phyloP scores from a whole-genome alignment of 2,113 vertebrate genomes.

The Bubalus kerabau region DNA sequence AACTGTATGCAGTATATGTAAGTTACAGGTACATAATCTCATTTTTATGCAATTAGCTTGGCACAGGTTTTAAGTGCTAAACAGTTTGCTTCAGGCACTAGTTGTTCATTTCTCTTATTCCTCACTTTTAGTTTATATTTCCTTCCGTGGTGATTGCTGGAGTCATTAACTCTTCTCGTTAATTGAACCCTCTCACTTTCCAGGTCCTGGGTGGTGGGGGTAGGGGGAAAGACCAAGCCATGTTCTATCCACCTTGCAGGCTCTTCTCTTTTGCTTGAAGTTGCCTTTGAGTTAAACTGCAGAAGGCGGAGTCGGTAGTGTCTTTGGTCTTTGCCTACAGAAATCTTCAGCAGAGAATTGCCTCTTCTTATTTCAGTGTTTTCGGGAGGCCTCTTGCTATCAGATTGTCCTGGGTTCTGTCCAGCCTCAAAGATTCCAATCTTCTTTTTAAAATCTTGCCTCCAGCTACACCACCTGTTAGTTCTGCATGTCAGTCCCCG shows the following conservation, averaged over 20 bases:
- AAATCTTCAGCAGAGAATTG: background rate
- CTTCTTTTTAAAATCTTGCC: background rate
- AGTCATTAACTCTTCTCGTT: background rate
- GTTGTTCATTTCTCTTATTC: background rate
- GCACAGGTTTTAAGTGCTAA: background rate
- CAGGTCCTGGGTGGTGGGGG: background rate
- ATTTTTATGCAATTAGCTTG: background rate
- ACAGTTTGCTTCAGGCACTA: background rate
- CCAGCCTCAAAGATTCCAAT: background rate
- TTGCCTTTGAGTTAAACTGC: background rate
- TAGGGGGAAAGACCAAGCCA: background rate
- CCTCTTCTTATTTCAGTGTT: background rate
- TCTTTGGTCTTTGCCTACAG: background rate
- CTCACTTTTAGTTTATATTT: background rate
- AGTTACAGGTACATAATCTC: background rate
- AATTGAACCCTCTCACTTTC: background rate
- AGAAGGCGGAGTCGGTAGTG: background rate
- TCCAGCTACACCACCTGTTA: background rate
- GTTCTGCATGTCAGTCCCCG: background rate
- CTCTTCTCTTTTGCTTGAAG: background rate
- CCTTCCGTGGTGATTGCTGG: background rate
- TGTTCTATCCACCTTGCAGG: background rate
- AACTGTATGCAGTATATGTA: background rate
- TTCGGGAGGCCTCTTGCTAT: background rate
- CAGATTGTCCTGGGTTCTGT: background rate